Conservation (phyloP, 1,140 invertebrate species). For the Drosophila orosa region DNA sequence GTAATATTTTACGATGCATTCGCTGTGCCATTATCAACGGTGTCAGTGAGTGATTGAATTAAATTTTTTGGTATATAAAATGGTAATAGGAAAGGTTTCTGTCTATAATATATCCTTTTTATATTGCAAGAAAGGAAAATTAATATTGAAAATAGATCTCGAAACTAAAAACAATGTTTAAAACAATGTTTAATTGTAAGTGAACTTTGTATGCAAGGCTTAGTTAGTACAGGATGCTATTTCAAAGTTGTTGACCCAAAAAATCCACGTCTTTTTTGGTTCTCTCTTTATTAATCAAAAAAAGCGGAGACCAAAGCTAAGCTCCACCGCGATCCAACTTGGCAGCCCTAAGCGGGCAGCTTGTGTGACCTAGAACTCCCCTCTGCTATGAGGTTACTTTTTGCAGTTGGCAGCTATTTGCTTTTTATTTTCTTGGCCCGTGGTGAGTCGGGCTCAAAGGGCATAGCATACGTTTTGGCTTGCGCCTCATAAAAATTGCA, state of each 20-base stretch:
- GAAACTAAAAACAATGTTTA: not conserved
- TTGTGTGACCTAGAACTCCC: conserved; percentile 41
- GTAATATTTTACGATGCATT: conserved; percentile 18
- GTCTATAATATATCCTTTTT: not conserved
- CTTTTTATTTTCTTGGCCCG: conserved; percentile 38
- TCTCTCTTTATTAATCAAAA: conserved; percentile 17
- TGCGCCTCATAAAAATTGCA: conserved; percentile 75
- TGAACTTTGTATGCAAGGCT: no score
- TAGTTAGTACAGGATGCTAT: not conserved
- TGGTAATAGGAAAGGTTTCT: not conserved
- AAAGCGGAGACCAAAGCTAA: conserved; percentile 22
- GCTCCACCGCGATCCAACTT: conserved; percentile 23
- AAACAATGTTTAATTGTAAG: not conserved
- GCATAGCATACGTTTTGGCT: conserved; percentile 61
- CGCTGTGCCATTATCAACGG: not conserved
- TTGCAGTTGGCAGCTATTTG: conserved; percentile 41
- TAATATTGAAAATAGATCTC: no score
- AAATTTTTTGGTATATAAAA: not conserved
- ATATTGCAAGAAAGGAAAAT: not conserved
- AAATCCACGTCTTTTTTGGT: not conserved
- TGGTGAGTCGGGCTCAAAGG: conserved; percentile 54
- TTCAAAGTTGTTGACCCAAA: not conserved
- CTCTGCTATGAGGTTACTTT: conserved; percentile 15
- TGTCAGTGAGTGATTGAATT: conserved; percentile 23
- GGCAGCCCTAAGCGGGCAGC: conserved; percentile 16